Percentiles rank a stretch among this genome's conserved stretches.
These are phyloP conservation scores for Opisthocomus hoazin DNA, from an alignment of 2,113 vertebrate genomes.

Conservation along the genomic window DNA sequence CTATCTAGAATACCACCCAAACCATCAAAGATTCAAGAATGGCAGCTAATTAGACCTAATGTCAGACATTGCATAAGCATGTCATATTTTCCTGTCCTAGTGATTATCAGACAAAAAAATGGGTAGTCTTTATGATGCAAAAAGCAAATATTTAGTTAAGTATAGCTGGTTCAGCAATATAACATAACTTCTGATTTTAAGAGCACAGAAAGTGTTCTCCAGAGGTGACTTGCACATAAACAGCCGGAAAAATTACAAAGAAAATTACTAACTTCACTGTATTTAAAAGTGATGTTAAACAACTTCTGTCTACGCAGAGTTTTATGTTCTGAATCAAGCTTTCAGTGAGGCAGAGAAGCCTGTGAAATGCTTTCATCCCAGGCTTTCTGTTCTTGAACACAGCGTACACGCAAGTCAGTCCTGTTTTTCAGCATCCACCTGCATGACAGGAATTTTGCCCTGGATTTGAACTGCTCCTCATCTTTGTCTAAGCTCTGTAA, in stretches of 20 bases:
- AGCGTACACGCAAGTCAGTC: neutral
- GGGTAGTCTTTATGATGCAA: neutral
- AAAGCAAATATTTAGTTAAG: neutral
- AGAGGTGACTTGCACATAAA: neutral
- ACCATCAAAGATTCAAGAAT: neutral
- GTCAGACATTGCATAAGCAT: neutral
- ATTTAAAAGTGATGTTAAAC: constrained; percentile 1
- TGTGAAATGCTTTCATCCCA: constrained; percentile 2
- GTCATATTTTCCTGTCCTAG: neutral
- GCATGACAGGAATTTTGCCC: constrained; percentile 36
- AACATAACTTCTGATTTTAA: neutral
- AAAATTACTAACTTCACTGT: neutral
- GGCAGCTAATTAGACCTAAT: neutral
- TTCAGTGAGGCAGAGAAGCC: neutral
- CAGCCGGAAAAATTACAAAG: neutral
- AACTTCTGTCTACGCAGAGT: neutral
- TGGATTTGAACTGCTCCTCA: neutral
- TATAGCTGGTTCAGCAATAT: neutral
- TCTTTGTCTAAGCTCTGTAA: neutral
- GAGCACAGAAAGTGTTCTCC: neutral
- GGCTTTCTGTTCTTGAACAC: neutral
- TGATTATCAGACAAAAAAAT: neutral
- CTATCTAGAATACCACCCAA: neutral
- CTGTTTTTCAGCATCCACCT: constrained; percentile 35
- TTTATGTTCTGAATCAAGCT: constrained; percentile 7